Evolutionary conservation across 2,888 invertebrate species (phyloP), one percentile per base, ranked within the genome.

Genomic region (Oscheius sp.): DNA sequence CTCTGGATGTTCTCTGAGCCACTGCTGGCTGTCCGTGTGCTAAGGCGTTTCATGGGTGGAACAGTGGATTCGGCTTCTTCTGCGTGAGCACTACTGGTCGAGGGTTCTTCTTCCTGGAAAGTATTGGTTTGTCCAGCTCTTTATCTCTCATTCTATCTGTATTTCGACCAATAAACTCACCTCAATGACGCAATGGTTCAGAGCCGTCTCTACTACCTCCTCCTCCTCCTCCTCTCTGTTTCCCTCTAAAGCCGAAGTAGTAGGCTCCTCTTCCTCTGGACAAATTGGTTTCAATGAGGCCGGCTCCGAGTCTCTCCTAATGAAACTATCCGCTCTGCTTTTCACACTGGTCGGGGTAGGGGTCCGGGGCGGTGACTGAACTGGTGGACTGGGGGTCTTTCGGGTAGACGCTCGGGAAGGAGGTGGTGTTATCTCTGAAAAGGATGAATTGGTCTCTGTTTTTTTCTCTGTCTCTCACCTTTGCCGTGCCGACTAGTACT

Each of bases 1-100:
- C 76, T 75, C 50, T 78, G 78, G 21, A 78, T 65, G 47, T 65
- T 79, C 21, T 81, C 81, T 0, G 79, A 79, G 10, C 81, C 81
- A 35, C 76, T 78, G 33, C 79, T 79, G 21, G 78, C 77, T 50
- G 81, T 81, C 48, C 81, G 32, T 21, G 29, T 33, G 9, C 55
- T 68, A 7, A 55, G 42, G 1, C 68, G 21, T 55, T 68, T 68
- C 59, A 59, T 59, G 37, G 53, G 51, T 33, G 68, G 35, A 42
- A 42, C 47, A 11, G 29, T 68, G 1, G 32, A 9, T 21, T 68
- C 68, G 53, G 29, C 29, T 68, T 55, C 53, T 29, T 68, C 68
- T 7, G 53, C 37, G 29, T 73, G 75, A 71, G 72, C 70, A 68
- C 66, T 70, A 57, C 68, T 55, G 59, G 68, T 68, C 35, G 68